Base-by-base conservation (phyloP, 2,888 invertebrate species). In the Cybosia mesomella region DNA sequence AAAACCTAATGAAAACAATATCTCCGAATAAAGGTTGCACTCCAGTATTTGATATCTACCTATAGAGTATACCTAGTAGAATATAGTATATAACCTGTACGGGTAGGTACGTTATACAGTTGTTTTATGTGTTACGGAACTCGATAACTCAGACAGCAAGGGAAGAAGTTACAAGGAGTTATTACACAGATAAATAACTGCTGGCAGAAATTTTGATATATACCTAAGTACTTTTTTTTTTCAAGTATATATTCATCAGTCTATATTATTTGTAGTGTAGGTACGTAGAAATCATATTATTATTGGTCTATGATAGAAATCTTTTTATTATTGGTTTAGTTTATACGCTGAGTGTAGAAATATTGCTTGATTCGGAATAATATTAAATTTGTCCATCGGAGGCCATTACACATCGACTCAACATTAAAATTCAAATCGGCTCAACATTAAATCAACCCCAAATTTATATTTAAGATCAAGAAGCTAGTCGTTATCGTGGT, bases 1-100 rank as follows among this genome's bases (percentile, higher is more conserved):
- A 80, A 78, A 78, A 82, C 69, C 75, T 78, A 81, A 82, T 81
- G 80, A 78, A 81, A 80, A 82, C 82, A 82, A 82, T 80, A 80
- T 81, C 74, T 80, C 72, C 66, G 76, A 80, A 80, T 76, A 80
- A 80, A 80, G 80, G 78, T 76, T 66, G 73, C 68, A 76, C 67
- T 73, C 71, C 64, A 67, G 77, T 80, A 79, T 79, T 81, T 72
- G 61, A 71, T 81, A 81, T 79, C 72, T 22, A 34, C 62, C 34
- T 34, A 34, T 5, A 28, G 28, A 28, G n/a, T n/a, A n/a, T n/a
- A n/a, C n/a, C n/a, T n/a, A n/a, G n/a, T n/a, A n/a, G n/a, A n/a
- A n/a, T n/a, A n/a, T n/a, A 28, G 28, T 28, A 28, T 1, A 55
- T 62, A 72, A 71, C 68, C 72, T 39, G 66, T 28, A 24, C 28